These are phyloP conservation scores for Pachymerium ferrugineum DNA, from an alignment of 2,888 invertebrate genomes.

Conservation along the genomic window DNA sequence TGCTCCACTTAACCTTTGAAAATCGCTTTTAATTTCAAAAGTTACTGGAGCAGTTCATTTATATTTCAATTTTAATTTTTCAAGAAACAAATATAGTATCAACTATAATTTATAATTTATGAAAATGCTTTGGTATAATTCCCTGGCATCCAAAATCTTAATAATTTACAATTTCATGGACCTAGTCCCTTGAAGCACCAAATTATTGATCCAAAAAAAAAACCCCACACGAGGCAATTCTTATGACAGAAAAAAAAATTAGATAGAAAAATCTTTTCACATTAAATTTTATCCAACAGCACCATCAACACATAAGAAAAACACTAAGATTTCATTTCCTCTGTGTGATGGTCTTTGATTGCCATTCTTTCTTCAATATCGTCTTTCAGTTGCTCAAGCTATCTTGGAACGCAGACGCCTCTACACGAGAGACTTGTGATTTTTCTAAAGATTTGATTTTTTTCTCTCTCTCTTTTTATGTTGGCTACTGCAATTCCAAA, in stretches of 20 bases:
- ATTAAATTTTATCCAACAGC: constrained; percentile 4
- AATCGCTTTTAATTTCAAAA: too few species aligned
- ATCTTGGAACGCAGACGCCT: constrained; percentile 10
- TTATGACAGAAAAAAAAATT: background rate
- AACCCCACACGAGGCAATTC: too few species aligned
- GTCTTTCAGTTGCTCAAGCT: constrained; percentile 7
- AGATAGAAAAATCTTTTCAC: background rate
- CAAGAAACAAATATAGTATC: background rate
- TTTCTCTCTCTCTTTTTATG: background rate
- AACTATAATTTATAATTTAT: background rate
- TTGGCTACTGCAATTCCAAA: background rate
- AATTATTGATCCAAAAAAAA: background rate
- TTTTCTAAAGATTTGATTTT: too few species aligned
- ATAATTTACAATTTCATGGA: constrained; percentile 21
- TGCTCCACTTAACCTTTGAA: too few species aligned
- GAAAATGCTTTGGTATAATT: too few species aligned
- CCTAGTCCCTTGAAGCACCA: background rate
- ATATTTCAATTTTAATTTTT: constrained; percentile 15
- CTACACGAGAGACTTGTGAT: background rate
- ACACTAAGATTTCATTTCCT: background rate
- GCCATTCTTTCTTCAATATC: constrained; percentile 20
- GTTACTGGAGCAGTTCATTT: too few species aligned
- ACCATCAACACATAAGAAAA: constrained; percentile 14
- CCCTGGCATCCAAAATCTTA: too few species aligned
- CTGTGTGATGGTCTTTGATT: constrained; percentile 14